Evolutionary conservation across 35 echinoderm and acorn worm species (phyloP).

Genomic region (Eucidaris tribuloides): DNA sequence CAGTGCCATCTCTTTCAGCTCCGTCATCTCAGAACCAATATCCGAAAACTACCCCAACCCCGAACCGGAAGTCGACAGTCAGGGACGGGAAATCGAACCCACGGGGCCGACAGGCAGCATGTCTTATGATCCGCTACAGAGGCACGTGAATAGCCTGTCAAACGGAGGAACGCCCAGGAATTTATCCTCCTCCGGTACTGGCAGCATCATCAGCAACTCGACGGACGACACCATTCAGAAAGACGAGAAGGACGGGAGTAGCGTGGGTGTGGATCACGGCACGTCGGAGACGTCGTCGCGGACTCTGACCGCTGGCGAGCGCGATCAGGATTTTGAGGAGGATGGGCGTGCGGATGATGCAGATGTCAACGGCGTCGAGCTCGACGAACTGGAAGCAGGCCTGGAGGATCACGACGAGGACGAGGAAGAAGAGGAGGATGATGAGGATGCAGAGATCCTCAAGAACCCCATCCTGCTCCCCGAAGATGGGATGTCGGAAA

Average conservation of each 20-base stretch:
- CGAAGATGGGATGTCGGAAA: slow-evolving; percentile 51
- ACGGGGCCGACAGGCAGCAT: background rate
- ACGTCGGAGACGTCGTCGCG: slow-evolving; percentile 57
- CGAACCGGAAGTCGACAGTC: slow-evolving; percentile 75
- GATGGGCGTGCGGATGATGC: background rate
- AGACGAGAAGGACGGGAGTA: slow-evolving; percentile 32
- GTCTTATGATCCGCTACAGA: background rate
- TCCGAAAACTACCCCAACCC: slow-evolving; percentile 94
- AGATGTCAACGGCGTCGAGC: slow-evolving; percentile 15
- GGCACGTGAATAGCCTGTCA: background rate
- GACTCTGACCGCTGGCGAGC: slow-evolving; percentile 47
- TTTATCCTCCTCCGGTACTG: background rate
- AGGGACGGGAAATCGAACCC: slow-evolving; percentile 51
- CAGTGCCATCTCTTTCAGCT: slow-evolving; percentile 94
- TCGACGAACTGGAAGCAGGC: slow-evolving; percentile 16
- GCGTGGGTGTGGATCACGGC: slow-evolving; percentile 23
- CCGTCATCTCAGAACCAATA: slow-evolving; percentile 96
- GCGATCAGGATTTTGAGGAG: slow-evolving; percentile 23
- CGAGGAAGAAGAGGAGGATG: slow-evolving; percentile 71
- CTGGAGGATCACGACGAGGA: slow-evolving; percentile 36
- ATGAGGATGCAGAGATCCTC: slow-evolving; percentile 53
- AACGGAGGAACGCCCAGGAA: background rate
- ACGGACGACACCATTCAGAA: slow-evolving; percentile 24
- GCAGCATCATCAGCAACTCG: slow-evolving; percentile 24
- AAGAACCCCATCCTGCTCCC: slow-evolving; percentile 23